Evolutionary conservation across 2,888 invertebrate species (phyloP), one percentile per base, ranked within the genome.

Genomic region (Parnassius mnemosyne): DNA sequence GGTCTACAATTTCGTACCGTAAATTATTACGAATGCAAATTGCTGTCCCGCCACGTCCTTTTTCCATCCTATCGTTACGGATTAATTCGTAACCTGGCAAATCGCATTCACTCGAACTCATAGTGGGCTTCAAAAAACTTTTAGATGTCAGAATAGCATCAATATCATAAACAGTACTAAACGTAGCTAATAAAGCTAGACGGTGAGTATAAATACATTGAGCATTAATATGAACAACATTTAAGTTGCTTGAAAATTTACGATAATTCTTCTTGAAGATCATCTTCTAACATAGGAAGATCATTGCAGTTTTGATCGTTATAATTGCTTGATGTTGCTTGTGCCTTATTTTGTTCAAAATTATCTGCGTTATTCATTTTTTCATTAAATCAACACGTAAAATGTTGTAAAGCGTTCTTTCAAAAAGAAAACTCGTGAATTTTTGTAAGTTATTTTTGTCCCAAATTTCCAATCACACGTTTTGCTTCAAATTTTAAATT

Each of bases 11-110:
- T 3, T 65, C 51, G 25, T 54, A 64, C 11, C 57, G 49, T 2
- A 65, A 60, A 47, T 60, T 44, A 20, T 61, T 16, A 5, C 67
- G 63, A 10, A 67, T 52, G 20, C 64, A 67, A 46, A 67, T 64
- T 20, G 67, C 67, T 10, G 65, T 57, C 9, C 67, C 65, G 11
- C 67, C 67, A 10, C 63, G 13, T 10, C 51, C n/a, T 20, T 60
- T 56, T 2, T 46, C 58, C 13, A 44, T 51, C 12, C 66, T 54
- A 13, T 66, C 64, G 49, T 66, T 66, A 7, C 66, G 61, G 20
- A 66, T 64, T 3, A 66, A 52, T n/a, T 49, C 51, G 20, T 62
- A 66, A 13, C 66, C 66, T 9, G 62, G 64, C 12, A 66, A 46
- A 11, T 41, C 42, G 16, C 57, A 62, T 12, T 53, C 46, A 42